These are phyloP conservation scores for Malacoraja senta DNA, from an alignment of 2,797 vertebrate species.

Conservation along the genomic window DNA sequence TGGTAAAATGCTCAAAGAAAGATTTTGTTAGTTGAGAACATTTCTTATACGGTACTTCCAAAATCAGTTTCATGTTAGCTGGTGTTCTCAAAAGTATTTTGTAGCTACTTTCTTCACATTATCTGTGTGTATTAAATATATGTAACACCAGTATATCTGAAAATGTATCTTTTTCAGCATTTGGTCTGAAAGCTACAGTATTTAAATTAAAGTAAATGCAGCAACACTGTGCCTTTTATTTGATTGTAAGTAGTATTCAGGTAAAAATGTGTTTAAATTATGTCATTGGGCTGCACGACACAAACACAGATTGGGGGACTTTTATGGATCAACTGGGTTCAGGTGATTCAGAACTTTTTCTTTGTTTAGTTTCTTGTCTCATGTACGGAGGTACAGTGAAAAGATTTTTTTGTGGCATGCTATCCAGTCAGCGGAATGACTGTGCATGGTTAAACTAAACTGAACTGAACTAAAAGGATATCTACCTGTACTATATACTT, in stretches of 20 bases:
- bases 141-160: background rate
- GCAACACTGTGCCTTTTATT: background rate
- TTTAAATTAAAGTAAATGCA: background rate
- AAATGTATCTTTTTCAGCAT: constrained; percentile 29
- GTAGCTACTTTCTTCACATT: background rate
- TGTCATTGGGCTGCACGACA: too few relatives aligned
- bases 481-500: too few relatives aligned
- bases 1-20: background rate
- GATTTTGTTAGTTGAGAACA: background rate
- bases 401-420: too few relatives aligned
- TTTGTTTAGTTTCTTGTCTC: too few relatives aligned
- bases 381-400: too few relatives aligned
- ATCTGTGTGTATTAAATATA: background rate
- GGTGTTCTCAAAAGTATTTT: background rate
- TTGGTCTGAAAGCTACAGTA: background rate
- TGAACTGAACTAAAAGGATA: too few relatives aligned
- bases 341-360: too few relatives aligned
- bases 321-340: too few relatives aligned
- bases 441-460: too few relatives aligned
- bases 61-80: background rate
- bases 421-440: too few relatives aligned
- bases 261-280: background rate
- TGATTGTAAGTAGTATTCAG: background rate
- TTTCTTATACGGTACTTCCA: background rate
- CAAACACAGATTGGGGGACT: too few relatives aligned